Evolutionary conservation across 1,140 invertebrate genomes (phyloP), one percentile per base, ranked within the genome.

Genomic region (Leptopilina boulardi): DNA sequence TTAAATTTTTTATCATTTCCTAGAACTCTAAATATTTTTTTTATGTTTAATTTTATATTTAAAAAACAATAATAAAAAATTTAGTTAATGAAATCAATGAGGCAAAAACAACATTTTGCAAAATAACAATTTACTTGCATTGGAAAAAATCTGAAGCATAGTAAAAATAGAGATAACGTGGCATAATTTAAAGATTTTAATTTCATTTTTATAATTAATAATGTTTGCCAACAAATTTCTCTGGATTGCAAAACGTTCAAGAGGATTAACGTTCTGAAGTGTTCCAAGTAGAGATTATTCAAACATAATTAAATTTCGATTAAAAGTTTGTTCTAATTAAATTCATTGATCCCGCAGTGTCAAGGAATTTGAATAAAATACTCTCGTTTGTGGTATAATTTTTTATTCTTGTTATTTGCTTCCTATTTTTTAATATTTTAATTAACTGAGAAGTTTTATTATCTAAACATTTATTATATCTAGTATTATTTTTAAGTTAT

Each of bases 311-410:
- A 23, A 23, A 59, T 59, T 59, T 26, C 21, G 26, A 59, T 59
- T 59, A 59, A 59, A 59, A 59, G 56, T 26, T 59, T 26, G 23
- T 59, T 21, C 56, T 21, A 26, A 59, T 59, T 59, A 23, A 44
- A 59, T 59, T 59, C 13, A 59, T 23, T 13, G 21, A 21, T 59
- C 21, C 13, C 21, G n/a, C 18, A 13, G 13, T n/a, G n/a, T n/a
- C n/a, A 23, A 59, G 19, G 21, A 59, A 13, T 23, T 4, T 21
- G 15, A 44, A 44, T 44, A 13, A 44, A 44, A 15, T 44, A 44
- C 8, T 42, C 34, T 13, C 15, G 42, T n/a, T 44, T 5, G n/a
- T n/a, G n/a, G n/a, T 44, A 3, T 44, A 15, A 44, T 44, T 13
- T 11, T 42, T 38, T 38, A 4, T 38, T 38, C 9, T 4, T 42